A percentile compares a stretch with the other conserved stretches of the same genome.
These are phyloP conservation scores for Lophura nycthemera DNA, from an alignment of 2,113 vertebrate species.

Conservation along the genomic window DNA sequence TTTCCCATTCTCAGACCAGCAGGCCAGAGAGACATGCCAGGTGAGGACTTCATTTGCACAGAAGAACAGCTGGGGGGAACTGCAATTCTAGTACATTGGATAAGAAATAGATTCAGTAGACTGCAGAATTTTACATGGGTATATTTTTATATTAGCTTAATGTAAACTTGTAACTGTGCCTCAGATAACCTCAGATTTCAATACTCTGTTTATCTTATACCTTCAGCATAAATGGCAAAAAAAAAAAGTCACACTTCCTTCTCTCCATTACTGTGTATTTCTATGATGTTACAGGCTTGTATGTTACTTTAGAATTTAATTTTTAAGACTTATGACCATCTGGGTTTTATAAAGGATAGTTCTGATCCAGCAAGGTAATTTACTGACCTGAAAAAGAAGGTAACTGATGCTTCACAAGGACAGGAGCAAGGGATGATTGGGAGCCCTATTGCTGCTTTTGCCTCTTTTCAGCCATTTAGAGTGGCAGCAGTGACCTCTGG, in stretches of 20 bases:
- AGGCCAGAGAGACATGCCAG: slow-evolving; percentile 87
- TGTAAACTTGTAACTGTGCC: neutral
- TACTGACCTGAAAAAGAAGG: neutral
- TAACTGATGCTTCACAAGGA: neutral
- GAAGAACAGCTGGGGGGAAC: neutral
- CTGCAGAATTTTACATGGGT: neutral
- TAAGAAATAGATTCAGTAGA: neutral
- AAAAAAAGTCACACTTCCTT: neutral
- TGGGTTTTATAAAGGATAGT: neutral
- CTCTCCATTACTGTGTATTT: neutral
- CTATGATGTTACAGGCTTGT: neutral
- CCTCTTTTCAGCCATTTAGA: neutral
- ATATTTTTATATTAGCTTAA: neutral
- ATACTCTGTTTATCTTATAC: neutral
- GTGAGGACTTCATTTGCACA: slow-evolving; percentile 63
- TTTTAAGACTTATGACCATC: neutral
- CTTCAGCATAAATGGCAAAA: neutral
- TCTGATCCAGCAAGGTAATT: neutral
- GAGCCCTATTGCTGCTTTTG: neutral
- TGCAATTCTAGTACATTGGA: neutral
- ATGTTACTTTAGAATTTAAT: neutral
- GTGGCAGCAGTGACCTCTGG: neutral
- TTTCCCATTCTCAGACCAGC: slow-evolving; percentile 91
- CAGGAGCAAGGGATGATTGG: neutral
- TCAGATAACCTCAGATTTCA: neutral